Evolutionary conservation across 2,888 invertebrate genomes (phyloP).

Genomic region (Sycophila texana): DNA sequence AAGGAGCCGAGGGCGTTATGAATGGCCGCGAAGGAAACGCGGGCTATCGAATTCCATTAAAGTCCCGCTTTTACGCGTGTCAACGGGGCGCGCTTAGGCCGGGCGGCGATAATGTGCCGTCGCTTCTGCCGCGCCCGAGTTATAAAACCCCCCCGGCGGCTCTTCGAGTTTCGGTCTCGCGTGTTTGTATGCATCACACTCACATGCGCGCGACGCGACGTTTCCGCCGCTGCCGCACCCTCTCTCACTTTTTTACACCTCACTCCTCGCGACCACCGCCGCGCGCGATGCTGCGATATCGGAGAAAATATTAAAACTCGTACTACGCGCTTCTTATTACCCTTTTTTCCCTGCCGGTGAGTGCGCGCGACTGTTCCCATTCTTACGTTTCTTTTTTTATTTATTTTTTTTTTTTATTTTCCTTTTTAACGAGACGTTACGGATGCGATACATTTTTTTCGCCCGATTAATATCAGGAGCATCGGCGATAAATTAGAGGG

Average conservation of each 20-base stretch:
- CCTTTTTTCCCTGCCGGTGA: no score
- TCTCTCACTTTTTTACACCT: background rate
- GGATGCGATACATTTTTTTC: no score
- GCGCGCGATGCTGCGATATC: slow-evolving; percentile 1
- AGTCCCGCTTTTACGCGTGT: slow-evolving; percentile 31
- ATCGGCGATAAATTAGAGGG: no score
- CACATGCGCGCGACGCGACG: background rate
- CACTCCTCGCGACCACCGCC: background rate
- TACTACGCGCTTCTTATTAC: background rate
- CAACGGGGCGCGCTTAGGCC: background rate
- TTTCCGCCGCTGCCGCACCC: background rate
- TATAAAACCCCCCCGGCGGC: background rate
- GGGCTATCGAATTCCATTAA: slow-evolving; percentile 51
- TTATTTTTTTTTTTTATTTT: no score
- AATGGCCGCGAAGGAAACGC: background rate
- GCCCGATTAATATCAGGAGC: no score
- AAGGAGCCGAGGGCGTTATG: background rate
- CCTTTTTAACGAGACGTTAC: no score
- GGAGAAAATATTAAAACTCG: slow-evolving; percentile 33
- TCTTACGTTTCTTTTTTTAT: no score
- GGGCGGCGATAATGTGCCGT: slow-evolving; percentile 38
- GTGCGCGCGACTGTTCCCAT: no score
- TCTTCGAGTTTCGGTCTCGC: slow-evolving; percentile 21
- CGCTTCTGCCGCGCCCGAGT: background rate
- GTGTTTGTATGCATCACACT: no score